Percentiles rank a stretch among this genome's conserved stretches.
phyloP scores from a whole-genome alignment of 2,888 invertebrate species.

The Apamea monoglypha region DNA sequence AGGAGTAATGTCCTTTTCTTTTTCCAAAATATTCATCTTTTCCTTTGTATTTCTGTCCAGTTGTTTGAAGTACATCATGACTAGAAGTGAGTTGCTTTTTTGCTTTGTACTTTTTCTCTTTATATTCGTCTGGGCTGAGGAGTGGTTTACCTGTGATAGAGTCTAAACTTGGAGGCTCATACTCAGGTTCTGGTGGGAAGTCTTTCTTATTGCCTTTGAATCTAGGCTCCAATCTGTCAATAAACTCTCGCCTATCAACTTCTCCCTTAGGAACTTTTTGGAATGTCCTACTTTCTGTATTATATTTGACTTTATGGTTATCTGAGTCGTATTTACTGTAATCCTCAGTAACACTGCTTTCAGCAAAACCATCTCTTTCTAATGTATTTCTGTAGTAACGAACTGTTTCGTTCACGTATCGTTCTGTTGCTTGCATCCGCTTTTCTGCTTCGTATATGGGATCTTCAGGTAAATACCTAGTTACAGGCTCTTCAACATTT shows the following conservation, averaged over 20 bases:
- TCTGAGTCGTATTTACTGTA: conserved; percentile 88
- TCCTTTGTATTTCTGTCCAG: conserved; percentile 85
- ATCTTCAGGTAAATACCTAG: conserved; percentile 88
- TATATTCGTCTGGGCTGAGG: conserved; percentile 91
- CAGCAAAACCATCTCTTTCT: conserved; percentile 89
- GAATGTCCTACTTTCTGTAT: conserved; percentile 83
- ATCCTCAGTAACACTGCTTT: conserved; percentile 88
- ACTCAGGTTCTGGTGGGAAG: conserved; percentile 89
- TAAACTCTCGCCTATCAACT: conserved; percentile 82
- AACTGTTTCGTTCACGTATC: conserved; percentile 90
- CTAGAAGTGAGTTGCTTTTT: conserved; percentile 87
- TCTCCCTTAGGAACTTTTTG: conserved; percentile 83
- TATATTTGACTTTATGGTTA: conserved; percentile 84
- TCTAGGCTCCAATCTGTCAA: conserved; percentile 80
- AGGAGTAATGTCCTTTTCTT: conserved; percentile 90
- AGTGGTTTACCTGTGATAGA: conserved; percentile 89
- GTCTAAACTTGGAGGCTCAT: conserved; percentile 93
- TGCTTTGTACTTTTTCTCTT: conserved; percentile 87
- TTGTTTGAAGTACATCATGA: conserved; percentile 85
- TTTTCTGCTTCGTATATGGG: conserved; percentile 86
- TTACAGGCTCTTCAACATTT: conserved; percentile 82
- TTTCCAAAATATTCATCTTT: conserved; percentile 86
- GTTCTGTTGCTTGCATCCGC: conserved; percentile 88
- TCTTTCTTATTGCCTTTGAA: conserved; percentile 79
- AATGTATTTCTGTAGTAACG: conserved; percentile 90